Conservation (phyloP, 2,888 invertebrate species). For the Drosophila nr. perissopoda region DNA sequence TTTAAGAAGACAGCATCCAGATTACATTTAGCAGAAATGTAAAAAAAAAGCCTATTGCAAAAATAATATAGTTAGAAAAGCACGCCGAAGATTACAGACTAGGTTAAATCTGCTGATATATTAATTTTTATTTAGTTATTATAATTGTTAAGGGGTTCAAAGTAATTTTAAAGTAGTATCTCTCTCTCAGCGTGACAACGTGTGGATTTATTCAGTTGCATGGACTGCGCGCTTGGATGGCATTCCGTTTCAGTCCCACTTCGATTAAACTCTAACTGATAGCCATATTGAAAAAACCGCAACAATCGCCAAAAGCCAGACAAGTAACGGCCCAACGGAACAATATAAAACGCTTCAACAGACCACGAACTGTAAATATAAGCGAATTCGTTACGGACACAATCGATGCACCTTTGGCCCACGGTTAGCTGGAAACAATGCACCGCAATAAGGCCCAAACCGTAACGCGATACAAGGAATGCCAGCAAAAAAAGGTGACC, state of each 20-base stretch:
- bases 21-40: not conserved
- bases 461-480: conserved; percentile 33
- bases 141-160: not conserved
- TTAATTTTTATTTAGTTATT: not conserved
- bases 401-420: conserved; percentile 56
- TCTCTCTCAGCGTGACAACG: not conserved
- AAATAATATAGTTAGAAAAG: not conserved
- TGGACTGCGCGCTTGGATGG: not conserved
- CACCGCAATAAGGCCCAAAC: conserved; percentile 54
- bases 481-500: conserved; percentile 1
- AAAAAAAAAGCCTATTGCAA: not conserved
- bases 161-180: not conserved
- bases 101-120: not conserved
- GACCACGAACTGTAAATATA: conserved; percentile 58
- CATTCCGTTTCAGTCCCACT: conserved; percentile 7
- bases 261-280: conserved; percentile 18
- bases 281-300: conserved; percentile 46
- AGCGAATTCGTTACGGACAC: conserved; percentile 50
- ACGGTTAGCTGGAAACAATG: conserved; percentile 61
- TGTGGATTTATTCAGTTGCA: conserved; percentile 17
- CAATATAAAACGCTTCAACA: conserved; percentile 63
- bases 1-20: not conserved
- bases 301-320: conserved; percentile 36
- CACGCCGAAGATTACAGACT: not conserved
- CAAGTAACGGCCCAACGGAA: conserved; percentile 48